A percentile compares a stretch with the other conserved stretches of the same genome.
phyloP scores from a whole-genome alignment of 2,113 vertebrate genomes.

The Ardeotis arabs region DNA sequence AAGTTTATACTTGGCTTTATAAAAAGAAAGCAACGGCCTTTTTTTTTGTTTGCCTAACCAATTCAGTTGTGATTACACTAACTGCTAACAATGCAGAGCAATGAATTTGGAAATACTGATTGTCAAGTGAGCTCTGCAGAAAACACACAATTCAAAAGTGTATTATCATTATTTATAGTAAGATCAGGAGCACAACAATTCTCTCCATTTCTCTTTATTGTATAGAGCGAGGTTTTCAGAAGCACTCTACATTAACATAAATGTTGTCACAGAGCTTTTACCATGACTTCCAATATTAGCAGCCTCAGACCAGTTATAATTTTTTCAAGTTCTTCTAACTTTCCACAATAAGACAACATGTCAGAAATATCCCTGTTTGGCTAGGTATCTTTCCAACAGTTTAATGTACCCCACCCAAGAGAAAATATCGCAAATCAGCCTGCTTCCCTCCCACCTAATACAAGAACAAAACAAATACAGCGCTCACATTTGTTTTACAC shows the following conservation, averaged over 20 bases:
- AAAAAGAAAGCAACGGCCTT: background rate
- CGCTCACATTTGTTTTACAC: background rate
- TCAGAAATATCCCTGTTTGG: background rate
- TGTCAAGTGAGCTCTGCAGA: background rate
- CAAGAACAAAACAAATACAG: background rate
- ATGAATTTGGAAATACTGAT: background rate
- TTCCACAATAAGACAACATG: background rate
- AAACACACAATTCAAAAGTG: background rate
- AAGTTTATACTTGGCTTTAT: background rate
- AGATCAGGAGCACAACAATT: background rate
- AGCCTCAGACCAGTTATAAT: background rate
- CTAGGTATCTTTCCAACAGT: background rate
- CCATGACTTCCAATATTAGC: background rate
- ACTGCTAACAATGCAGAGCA: background rate
- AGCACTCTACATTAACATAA: background rate
- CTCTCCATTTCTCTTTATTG: background rate
- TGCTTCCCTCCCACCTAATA: background rate
- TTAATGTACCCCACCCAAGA: background rate
- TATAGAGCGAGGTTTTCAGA: background rate
- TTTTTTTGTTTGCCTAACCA: background rate
- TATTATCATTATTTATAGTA: background rate
- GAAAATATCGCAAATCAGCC: background rate
- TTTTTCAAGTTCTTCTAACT: background rate
- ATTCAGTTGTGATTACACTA: background rate
- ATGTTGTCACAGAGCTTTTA: background rate